A percentile compares a stretch with the other conserved stretches of the same genome.
These are phyloP conservation scores for Heliconius congener DNA, from an alignment of 1,140 invertebrate genomes.

Conservation along the genomic window DNA sequence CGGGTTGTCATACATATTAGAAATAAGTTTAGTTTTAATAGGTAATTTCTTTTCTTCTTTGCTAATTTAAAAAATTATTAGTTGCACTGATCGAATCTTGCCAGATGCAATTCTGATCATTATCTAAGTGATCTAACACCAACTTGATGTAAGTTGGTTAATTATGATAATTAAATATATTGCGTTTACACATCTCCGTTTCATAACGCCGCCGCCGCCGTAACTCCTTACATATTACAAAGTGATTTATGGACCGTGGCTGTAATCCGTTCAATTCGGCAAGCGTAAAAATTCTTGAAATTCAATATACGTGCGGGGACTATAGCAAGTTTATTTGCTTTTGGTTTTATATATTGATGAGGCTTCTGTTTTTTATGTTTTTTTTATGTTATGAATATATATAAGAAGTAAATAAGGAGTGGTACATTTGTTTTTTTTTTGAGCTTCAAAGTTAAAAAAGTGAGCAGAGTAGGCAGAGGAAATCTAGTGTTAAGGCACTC, in stretches of 20 bases:
- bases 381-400: no score
- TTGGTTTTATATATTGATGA: background rate
- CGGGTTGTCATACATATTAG: no score
- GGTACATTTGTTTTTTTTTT: no score
- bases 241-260: slow-evolving; percentile 52
- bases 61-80: no score
- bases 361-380: background rate
- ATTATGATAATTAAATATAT: slow-evolving; percentile 37
- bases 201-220: slow-evolving; percentile 40
- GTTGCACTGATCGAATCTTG: background rate
- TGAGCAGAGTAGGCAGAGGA: no score
- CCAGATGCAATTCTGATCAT: background rate
- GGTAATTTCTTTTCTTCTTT: no score
- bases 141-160: slow-evolving; percentile 14
- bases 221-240: slow-evolving; percentile 38
- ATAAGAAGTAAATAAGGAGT: no score
- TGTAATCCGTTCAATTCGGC: slow-evolving; percentile 42
- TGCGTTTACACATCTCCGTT: slow-evolving; percentile 42
- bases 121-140: slow-evolving; percentile 18
- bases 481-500: no score
- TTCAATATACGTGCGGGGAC: slow-evolving; percentile 16
- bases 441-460: no score
- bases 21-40: no score
- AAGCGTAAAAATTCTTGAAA: slow-evolving; percentile 41
- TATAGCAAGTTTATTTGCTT: background rate